Evolutionary conservation across 2,113 vertebrate species (phyloP).

Genomic region (Emydocephalus ijimae): DNA sequence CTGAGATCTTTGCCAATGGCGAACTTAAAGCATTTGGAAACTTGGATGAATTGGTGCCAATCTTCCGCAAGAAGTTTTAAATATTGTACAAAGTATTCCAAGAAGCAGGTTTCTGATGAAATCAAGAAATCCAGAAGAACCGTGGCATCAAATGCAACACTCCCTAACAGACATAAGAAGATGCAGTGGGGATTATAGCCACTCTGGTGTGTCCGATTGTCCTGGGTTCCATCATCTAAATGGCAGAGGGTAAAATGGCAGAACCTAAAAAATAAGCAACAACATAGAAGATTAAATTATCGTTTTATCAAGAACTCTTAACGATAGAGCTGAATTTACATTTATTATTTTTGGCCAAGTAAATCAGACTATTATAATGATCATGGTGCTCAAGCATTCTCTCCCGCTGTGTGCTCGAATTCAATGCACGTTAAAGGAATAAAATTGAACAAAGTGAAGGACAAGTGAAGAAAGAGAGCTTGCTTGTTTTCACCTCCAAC

Average conservation of each 20-base stretch:
- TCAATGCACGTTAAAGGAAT: neutral
- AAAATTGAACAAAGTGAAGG: neutral
- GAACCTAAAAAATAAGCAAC: slow-evolving; percentile 58
- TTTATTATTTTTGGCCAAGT: neutral
- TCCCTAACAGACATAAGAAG: slow-evolving; percentile 82
- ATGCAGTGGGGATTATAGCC: slow-evolving; percentile 90
- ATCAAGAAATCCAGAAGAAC: slow-evolving; percentile 93
- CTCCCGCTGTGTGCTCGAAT: neutral
- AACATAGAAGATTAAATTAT: neutral
- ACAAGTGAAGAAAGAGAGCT: neutral
- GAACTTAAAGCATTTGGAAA: slow-evolving; percentile 63
- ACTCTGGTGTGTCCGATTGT: slow-evolving; percentile 42
- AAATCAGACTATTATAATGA: neutral
- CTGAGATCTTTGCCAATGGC: neutral
- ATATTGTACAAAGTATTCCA: slow-evolving; percentile 91
- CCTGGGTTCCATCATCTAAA: slow-evolving; percentile 47
- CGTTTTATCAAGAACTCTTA: neutral
- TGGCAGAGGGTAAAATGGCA: fast-evolving
- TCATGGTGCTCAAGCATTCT: neutral
- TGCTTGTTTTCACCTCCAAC: neutral
- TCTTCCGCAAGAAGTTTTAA: slow-evolving; percentile 80
- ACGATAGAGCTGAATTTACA: neutral
- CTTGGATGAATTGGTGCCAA: slow-evolving; percentile 69
- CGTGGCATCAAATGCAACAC: slow-evolving; percentile 81
- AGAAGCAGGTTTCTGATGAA: slow-evolving; percentile 91